Conservation (phyloP, 2,888 invertebrate genomes). For the Ceriagrion tenellum region DNA sequence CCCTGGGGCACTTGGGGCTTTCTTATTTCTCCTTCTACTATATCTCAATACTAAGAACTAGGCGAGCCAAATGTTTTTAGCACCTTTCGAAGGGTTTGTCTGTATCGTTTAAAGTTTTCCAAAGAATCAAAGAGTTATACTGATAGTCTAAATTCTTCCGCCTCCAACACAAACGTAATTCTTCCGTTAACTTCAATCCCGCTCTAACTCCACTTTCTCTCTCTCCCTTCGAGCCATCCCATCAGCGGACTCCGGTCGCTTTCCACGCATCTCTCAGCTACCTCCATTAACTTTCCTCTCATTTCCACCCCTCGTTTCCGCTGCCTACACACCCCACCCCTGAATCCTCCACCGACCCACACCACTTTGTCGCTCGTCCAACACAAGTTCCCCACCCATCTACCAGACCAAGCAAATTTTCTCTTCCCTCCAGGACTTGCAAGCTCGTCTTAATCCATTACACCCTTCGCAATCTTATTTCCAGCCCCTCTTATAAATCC, state of each 20-base stretch:
- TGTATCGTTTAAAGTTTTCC: no score
- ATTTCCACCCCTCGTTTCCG: background rate
- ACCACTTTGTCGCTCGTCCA: background rate
- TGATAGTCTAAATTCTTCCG: no score
- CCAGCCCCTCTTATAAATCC: background rate
- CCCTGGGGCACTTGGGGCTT: no score
- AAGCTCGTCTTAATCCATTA: constrained; percentile 22
- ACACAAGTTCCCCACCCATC: background rate
- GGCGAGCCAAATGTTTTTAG: no score
- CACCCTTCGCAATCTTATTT: constrained; percentile 2
- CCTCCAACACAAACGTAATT: no score
- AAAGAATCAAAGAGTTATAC: no score
- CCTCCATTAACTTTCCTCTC: background rate
- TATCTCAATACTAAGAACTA: no score
- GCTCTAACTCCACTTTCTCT: background rate
- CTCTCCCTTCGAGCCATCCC: background rate
- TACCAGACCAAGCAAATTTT: background rate
- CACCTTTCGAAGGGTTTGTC: no score
- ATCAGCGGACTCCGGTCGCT: background rate
- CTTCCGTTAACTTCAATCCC: no score
- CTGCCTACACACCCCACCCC: background rate
- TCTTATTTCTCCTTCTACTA: no score
- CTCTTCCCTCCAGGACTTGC: background rate
- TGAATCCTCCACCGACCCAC: background rate
- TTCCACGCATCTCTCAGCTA: background rate